Evolutionary conservation across 2,797 vertebrate species (phyloP), one percentile per base, ranked within the genome.

Genomic region (Lepilemur septentrionalis): DNA sequence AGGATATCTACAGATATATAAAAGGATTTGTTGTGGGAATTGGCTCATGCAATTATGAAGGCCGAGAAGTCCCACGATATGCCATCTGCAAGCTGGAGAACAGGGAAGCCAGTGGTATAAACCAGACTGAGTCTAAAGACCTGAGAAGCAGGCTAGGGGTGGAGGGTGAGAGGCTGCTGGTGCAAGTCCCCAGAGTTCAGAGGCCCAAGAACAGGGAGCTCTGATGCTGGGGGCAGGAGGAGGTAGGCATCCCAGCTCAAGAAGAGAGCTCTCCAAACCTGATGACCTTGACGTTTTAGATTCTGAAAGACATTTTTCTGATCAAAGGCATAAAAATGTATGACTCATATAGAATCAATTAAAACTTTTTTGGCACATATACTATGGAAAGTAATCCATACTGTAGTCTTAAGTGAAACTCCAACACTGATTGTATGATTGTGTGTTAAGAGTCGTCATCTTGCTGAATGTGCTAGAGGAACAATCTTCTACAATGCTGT

Each of bases 281-380:
- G 73, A 70, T 46, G 63, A 75, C 59, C 59, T 92, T 85, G 83
- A 94, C 28, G 83, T 89, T 83, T n/a, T n/a, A 43, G 30, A 84
- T 30, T 85, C 90, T 94, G 25, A 92, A 96, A 85, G 17, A 20
- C 48, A 78, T 84, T 96, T 98, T 98, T 96, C 86, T 95, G 35
- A 61, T 73, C 91, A 80, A 92, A 93, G 87, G 94, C 95, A 89
- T 85, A 97, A 95, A 95, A 81, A 88, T 93, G 78, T 96, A 87
- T 50, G 75, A 91, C 72, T 97, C 94, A 93, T 20, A 65, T 94
- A 70, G 91, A 98, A 98, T 98, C 94, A 98, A 97, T 97, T 98
- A 97, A 98, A 98, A 98, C 32, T 55, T 52, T 96, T 97, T 97
- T 97, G 94, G 46, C 96, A 91, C 84, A 96, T 97, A 93, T 95